phyloP scores from a whole-genome alignment of 1,140 invertebrate genomes.

The Neodiprion lecontei region DNA sequence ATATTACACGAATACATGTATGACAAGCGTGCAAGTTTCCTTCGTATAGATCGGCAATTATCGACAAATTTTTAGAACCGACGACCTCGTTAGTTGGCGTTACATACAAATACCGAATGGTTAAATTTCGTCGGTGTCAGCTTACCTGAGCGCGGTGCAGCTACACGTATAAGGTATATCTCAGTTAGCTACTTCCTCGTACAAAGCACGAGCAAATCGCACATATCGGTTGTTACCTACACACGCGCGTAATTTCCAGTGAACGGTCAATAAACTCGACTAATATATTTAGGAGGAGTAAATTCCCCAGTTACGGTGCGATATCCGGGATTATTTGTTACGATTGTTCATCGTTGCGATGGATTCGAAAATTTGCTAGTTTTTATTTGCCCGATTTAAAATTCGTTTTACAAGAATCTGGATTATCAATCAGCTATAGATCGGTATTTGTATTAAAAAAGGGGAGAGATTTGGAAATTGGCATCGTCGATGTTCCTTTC shows the following conservation, averaged over 20 bases:
- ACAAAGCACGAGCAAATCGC: background rate
- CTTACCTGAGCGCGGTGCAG: background rate
- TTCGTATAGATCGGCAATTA: background rate
- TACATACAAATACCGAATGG: no score
- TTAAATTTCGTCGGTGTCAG: background rate
- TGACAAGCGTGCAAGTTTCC: no score
- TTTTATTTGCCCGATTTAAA: no score
- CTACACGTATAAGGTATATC: background rate
- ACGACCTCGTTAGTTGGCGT: background rate
- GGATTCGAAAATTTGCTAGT: no score
- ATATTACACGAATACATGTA: no score
- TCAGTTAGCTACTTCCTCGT: background rate
- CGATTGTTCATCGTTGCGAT: no score
- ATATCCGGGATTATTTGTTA: no score
- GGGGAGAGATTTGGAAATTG: no score
- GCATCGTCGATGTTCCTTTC: no score
- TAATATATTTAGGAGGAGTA: background rate
- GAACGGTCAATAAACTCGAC: background rate
- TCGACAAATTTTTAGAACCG: background rate
- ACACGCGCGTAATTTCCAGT: background rate
- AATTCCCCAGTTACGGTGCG: background rate
- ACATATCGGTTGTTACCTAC: background rate
- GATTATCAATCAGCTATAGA: no score
- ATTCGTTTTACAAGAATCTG: no score
- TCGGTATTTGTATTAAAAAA: no score